Evolutionary conservation across 2,888 invertebrate genomes (phyloP).

Genomic region (Thyatira batis): DNA sequence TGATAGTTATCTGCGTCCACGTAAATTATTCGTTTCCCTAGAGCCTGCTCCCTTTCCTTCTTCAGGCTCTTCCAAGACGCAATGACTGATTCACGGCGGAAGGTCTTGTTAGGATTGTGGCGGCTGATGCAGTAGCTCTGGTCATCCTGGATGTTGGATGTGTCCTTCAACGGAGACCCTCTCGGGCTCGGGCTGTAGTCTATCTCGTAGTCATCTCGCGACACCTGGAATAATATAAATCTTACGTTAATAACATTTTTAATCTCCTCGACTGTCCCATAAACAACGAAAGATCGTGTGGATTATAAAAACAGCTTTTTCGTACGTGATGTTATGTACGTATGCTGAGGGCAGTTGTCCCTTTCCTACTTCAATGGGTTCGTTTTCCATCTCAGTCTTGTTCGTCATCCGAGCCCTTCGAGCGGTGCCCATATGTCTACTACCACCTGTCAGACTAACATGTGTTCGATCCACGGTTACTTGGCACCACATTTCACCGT

Average conservation of each 20-base stretch:
- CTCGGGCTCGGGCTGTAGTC: slow-evolving; percentile 72
- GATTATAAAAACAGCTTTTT: slow-evolving; percentile 48
- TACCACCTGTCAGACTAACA: slow-evolving; percentile 63
- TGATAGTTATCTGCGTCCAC: slow-evolving; percentile 71
- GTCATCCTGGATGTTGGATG: slow-evolving; percentile 73
- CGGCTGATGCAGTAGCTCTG: slow-evolving; percentile 71
- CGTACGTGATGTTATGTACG: slow-evolving; percentile 39
- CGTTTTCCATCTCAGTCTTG: slow-evolving; percentile 42
- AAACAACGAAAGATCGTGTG: slow-evolving; percentile 45
- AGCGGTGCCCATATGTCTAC: slow-evolving; percentile 64
- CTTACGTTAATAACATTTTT: slow-evolving; percentile 24
- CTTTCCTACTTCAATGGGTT: slow-evolving; percentile 48
- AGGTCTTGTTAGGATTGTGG: slow-evolving; percentile 78
- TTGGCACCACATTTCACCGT: slow-evolving; percentile 43
- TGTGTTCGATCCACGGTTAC: slow-evolving; percentile 37
- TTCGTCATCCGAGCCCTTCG: slow-evolving; percentile 66
- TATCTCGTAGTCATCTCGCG: slow-evolving; percentile 73
- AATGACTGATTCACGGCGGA: slow-evolving; percentile 76
- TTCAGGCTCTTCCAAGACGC: slow-evolving; percentile 79
- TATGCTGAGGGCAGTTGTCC: slow-evolving; percentile 45
- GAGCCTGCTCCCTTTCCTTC: slow-evolving; percentile 74
- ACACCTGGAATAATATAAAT: slow-evolving; percentile 67
- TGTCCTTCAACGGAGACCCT: slow-evolving; percentile 74
- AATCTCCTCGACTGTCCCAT: slow-evolving; percentile 30
- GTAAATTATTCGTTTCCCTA: slow-evolving; percentile 71